Base-by-base conservation (phyloP, 2,113 vertebrate species). In the Sciurus niger region DNA sequence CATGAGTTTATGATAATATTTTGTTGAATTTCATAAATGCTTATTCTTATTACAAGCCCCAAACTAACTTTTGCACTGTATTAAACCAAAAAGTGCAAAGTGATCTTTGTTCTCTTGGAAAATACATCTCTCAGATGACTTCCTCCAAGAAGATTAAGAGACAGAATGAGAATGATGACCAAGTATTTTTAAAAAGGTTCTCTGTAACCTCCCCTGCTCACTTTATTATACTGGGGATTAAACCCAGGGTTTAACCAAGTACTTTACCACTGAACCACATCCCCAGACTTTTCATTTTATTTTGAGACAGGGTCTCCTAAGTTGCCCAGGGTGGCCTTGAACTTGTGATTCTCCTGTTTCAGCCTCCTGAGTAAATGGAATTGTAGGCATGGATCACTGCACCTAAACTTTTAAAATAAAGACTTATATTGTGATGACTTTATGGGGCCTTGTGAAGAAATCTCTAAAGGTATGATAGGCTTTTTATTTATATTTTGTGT, bases 81-180 rank as follows among this genome's bases (percentile, higher is more conserved):
- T 37, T 60, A 94, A 43, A 58, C 95, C 67, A 82, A 96, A 90
- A 85, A 70, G 53, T 89, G n/a, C 83, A 97, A 93, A 85, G 1
- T 17, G 22, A 63, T 53, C n/a, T 72, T 58, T 76, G 20, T 77
- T 94, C 0, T 37, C 53, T 82, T 90, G 43, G 67, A 82, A 96
- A 94, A 73, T 2, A 89, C 70, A 85, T 55, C 25, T 80, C 60
- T 74, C 6, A 17, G 9, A 12, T 20, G 70, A n/a, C 40, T 43
- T 93, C 28, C 28, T 90, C 55, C 25, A 95, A 77, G 67, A 95
- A 30, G 46, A 90, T 65, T 63, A 46, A 53, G 24, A 77, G 30
- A 77, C 9, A 76, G 72, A 80, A 34, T 74, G 16, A 65, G 9
- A 92, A 79, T 4, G 58, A 70, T 88, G n/a, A 40, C 25, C 28